Evolutionary conservation across 2,113 vertebrate species (phyloP).

Genomic region (Acrocephalus arundinaceus): DNA sequence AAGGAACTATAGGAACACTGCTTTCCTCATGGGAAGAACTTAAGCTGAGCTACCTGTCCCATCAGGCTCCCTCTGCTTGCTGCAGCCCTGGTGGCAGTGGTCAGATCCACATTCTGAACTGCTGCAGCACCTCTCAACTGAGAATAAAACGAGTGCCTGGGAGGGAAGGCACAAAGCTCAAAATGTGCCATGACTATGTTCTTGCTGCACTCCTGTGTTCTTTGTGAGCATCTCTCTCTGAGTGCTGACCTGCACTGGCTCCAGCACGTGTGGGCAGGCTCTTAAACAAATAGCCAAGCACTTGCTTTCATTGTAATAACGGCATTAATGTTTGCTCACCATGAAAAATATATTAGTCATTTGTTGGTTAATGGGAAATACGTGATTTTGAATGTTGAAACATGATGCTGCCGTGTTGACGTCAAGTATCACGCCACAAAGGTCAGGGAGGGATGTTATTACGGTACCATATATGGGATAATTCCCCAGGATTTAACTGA

Average conservation of each 20-base stretch:
- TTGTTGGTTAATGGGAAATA: slow-evolving; percentile 48
- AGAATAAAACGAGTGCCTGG: background rate
- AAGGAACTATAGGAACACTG: no score
- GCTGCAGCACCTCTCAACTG: background rate
- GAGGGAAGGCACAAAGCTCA: background rate
- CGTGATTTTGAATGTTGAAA: slow-evolving; percentile 47
- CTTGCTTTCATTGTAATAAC: slow-evolving; percentile 58
- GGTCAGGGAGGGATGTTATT: background rate
- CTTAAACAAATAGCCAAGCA: slow-evolving; percentile 61
- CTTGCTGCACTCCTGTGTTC: background rate
- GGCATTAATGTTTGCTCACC: slow-evolving; percentile 62
- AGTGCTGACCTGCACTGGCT: slow-evolving; percentile 15
- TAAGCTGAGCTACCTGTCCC: background rate
- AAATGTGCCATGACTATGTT: background rate
- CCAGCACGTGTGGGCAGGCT: slow-evolving; percentile 32
- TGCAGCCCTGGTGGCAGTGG: background rate
- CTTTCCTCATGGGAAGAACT: background rate
- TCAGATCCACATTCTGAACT: background rate
- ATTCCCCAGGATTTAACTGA: slow-evolving; percentile 19
- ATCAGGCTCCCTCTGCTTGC: background rate
- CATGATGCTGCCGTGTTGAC: background rate
- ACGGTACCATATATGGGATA: background rate
- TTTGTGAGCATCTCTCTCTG: slow-evolving; percentile 26
- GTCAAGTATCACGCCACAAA: background rate
- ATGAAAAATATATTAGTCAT: slow-evolving; percentile 65